Percentiles rank a stretch among this genome's conserved stretches.
Evolutionary conservation across 2,113 vertebrate genomes (phyloP).

Genomic region (Camelus bactrianus): DNA sequence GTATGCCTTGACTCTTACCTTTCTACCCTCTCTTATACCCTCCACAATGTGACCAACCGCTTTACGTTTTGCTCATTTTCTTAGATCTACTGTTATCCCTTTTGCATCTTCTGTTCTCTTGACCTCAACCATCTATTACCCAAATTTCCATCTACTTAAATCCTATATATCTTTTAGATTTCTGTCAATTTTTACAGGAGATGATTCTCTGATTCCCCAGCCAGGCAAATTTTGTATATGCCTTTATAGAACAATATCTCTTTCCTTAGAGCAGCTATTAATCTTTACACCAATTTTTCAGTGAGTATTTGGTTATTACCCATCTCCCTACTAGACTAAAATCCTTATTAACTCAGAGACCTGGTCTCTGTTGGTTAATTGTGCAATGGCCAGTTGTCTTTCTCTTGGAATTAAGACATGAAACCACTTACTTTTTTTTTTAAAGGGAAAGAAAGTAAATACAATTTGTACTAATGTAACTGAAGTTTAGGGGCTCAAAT

Average conservation of each 20-base stretch:
- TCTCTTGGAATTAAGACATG: constrained; percentile 46
- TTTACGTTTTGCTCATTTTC: not conserved
- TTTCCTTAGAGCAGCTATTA: not conserved
- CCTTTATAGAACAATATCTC: not conserved
- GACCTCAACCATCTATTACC: not conserved
- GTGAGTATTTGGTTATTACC: not conserved
- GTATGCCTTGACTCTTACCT: not conserved
- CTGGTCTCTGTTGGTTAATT: not conserved
- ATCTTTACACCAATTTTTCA: not conserved
- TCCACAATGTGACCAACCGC: not conserved
- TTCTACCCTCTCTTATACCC: not conserved
- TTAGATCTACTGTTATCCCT: not conserved
- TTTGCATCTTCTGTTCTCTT: not conserved
- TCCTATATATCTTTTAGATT: not conserved
- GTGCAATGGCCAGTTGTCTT: not conserved
- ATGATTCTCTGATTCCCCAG: not conserved
- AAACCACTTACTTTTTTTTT: not conserved
- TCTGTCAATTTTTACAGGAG: not conserved
- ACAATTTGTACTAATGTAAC: not conserved
- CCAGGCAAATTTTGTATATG: not conserved
- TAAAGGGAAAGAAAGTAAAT: not conserved
- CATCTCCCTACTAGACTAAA: not conserved
- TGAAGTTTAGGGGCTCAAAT: not conserved
- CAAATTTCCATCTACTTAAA: not conserved
- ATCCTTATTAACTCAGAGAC: not conserved